Percentiles rank a stretch among this genome's conserved stretches.
These are phyloP conservation scores for Mimachlamys varia DNA, from an alignment of 2,888 invertebrate species.

Conservation along the genomic window DNA sequence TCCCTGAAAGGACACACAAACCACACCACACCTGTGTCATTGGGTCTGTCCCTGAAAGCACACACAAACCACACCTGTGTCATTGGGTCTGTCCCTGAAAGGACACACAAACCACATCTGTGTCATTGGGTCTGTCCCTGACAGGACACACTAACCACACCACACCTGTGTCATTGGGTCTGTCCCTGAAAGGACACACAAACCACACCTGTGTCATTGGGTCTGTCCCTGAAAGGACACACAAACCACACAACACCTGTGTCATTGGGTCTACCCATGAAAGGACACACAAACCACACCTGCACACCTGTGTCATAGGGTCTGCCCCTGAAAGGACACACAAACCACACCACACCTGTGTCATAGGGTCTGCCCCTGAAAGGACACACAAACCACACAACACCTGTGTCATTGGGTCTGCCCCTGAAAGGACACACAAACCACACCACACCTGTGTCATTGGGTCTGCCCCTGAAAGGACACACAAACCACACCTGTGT, in stretches of 20 bases:
- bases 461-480: neutral
- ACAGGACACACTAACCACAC: neutral
- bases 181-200: neutral
- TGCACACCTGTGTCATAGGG: neutral
- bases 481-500: neutral
- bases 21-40: no score
- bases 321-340: neutral
- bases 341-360: no score
- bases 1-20: neutral
- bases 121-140: neutral
- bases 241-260: no score
- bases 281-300: neutral
- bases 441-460: no score
- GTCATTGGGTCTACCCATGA: neutral
- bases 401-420: neutral
- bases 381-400: no score
- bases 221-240: neutral
- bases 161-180: neutral
- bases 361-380: neutral
- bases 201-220: neutral
- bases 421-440: neutral
- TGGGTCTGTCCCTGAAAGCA: neutral
- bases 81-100: neutral
- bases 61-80: neutral
- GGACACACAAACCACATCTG: neutral